Percentiles rank a stretch among this genome's conserved stretches.
Conservation (phyloP, 2,888 invertebrate species). For the Athripsodes cinereus region DNA sequence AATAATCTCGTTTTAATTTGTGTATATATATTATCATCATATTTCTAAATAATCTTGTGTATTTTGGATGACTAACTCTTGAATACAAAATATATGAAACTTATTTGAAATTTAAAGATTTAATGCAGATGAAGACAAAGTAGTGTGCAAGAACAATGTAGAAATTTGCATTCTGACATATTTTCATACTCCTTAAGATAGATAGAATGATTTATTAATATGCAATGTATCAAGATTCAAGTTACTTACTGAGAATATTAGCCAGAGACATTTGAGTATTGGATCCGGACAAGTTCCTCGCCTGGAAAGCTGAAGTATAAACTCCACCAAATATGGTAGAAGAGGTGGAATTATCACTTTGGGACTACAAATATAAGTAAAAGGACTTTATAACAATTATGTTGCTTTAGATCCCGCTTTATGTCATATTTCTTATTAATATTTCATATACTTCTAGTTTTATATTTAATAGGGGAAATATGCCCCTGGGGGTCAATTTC, state of each 20-base stretch:
- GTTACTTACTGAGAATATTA: constrained; percentile 25
- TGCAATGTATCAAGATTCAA: neutral
- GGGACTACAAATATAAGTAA: constrained; percentile 17
- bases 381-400: neutral
- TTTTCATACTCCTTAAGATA: too few relatives aligned
- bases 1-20: neutral
- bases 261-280: constrained; percentile 22
- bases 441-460: too few relatives aligned
- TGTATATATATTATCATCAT: neutral
- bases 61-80: too few relatives aligned
- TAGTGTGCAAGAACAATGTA: too few relatives aligned
- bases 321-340: constrained; percentile 19
- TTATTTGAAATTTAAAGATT: too few relatives aligned
- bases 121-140: too few relatives aligned
- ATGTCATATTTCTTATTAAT: neutral
- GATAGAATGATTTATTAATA: too few relatives aligned
- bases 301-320: constrained; percentile 15
- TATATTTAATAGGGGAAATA: too few relatives aligned
- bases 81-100: too few relatives aligned
- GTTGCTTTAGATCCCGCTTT: neutral
- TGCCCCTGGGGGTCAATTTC: too few relatives aligned
- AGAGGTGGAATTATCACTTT: constrained; percentile 11
- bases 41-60: too few relatives aligned
- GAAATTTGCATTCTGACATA: too few relatives aligned
- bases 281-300: constrained; percentile 11